Evolutionary conservation across 1,140 invertebrate species (phyloP).

Genomic region (Sycophaga agraensis): DNA sequence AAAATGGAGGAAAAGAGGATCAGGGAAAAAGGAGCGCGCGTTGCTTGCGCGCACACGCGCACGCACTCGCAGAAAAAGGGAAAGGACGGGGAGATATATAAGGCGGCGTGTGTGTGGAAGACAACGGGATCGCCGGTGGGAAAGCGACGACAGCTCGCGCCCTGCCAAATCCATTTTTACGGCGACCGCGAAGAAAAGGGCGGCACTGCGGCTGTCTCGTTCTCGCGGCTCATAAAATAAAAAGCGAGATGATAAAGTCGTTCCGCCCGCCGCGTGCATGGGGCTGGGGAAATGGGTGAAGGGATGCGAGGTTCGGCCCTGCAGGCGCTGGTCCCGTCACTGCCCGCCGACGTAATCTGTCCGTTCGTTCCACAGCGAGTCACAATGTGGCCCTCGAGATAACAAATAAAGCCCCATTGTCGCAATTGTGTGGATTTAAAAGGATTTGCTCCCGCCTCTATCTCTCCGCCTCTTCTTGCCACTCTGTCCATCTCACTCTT

Average conservation of each 20-base stretch:
- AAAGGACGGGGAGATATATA: too few species aligned
- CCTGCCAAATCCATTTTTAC: constrained; percentile 44
- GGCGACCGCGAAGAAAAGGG: constrained; percentile 28
- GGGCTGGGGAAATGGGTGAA: neutral
- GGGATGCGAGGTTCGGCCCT: neutral
- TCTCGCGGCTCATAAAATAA: constrained; percentile 45
- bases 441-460: constrained; percentile 52
- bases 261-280: too few species aligned
- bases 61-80: too few species aligned
- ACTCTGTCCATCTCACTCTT: constrained; percentile 35
- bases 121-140: constrained; percentile 21
- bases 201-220: too few species aligned
- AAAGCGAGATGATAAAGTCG: constrained; percentile 52
- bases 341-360: constrained; percentile 56
- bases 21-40: neutral
- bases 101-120: too few species aligned
- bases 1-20: constrained; percentile 31
- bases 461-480: constrained; percentile 24
- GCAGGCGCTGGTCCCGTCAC: neutral
- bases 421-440: constrained; percentile 62
- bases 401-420: constrained; percentile 61
- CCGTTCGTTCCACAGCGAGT: constrained; percentile 57
- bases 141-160: too few species aligned
- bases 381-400: constrained; percentile 61
- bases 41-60: too few species aligned